phyloP scores from a whole-genome alignment of 2,888 invertebrate species.

The Caradrina clavipalpis region DNA sequence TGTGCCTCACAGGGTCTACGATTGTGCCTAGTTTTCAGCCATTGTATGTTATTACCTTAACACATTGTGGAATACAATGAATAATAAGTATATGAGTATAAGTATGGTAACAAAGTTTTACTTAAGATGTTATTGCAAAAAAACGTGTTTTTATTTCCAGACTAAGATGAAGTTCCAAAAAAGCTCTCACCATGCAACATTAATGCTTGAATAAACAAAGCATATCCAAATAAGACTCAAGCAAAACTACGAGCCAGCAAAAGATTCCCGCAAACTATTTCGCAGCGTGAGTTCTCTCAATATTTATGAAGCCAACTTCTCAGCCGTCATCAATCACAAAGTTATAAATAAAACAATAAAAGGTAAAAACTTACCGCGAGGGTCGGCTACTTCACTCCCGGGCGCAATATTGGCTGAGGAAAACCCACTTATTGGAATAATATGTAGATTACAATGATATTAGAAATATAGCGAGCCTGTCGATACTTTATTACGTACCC shows the following conservation, averaged over 20 bases:
- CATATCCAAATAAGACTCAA: slow-evolving; percentile 57
- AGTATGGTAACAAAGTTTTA: neutral
- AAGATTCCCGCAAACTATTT: slow-evolving; percentile 76
- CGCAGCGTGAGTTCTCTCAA: slow-evolving; percentile 86
- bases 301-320: slow-evolving; percentile 89
- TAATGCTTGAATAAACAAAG: slow-evolving; percentile 44
- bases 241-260: slow-evolving; percentile 61
- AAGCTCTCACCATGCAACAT: slow-evolving; percentile 19
- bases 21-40: too few species aligned
- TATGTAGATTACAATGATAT: slow-evolving; percentile 90
- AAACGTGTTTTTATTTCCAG: neutral
- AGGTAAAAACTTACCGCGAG: slow-evolving; percentile 88
- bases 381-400: slow-evolving; percentile 82
- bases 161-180: neutral
- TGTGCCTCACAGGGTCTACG: too few species aligned
- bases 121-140: too few species aligned
- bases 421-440: slow-evolving; percentile 90
- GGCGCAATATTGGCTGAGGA: slow-evolving; percentile 85
- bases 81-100: too few species aligned
- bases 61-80: too few species aligned
- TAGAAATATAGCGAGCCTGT: slow-evolving; percentile 82
- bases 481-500: slow-evolving; percentile 79
- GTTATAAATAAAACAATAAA: slow-evolving; percentile 91
- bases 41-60: too few species aligned
- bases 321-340: slow-evolving; percentile 90